Conservation (phyloP, 2,113 vertebrate genomes). For the Dasypus novemcinctus region DNA sequence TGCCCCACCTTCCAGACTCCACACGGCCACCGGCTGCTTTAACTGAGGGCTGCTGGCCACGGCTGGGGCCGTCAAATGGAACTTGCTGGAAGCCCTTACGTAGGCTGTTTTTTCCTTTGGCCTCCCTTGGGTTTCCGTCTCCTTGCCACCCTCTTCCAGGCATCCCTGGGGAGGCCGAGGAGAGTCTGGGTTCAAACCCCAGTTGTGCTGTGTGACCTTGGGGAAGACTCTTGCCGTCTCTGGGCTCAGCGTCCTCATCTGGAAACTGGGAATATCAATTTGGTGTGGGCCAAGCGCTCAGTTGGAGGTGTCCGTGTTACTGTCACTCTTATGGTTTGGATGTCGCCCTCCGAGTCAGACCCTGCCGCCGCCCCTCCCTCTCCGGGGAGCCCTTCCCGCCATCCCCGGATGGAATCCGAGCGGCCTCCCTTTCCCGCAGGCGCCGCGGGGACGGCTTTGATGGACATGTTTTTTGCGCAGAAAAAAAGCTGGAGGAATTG, state of each 20-base stretch:
- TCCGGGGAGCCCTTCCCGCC: neutral
- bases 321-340: neutral
- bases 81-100: neutral
- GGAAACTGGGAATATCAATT: neutral
- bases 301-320: neutral
- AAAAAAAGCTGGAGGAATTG: neutral
- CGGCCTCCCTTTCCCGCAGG: neutral
- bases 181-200: neutral
- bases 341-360: neutral
- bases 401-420: neutral
- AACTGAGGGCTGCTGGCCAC: neutral
- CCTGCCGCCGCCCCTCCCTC: fast-evolving
- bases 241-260: neutral
- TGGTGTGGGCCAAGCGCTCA: neutral
- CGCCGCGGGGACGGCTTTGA: conserved; percentile 61
- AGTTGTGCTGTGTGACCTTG: neutral
- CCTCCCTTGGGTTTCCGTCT: too few species aligned
- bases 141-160: neutral
- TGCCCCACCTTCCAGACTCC: neutral
- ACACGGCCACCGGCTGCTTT: neutral
- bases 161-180: neutral
- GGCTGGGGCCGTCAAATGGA: neutral
- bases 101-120: neutral
- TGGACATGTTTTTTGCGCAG: conserved; percentile 61
- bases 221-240: neutral